These are phyloP conservation scores for Calonectris borealis DNA, from an alignment of 2,113 vertebrate species.

Conservation along the genomic window DNA sequence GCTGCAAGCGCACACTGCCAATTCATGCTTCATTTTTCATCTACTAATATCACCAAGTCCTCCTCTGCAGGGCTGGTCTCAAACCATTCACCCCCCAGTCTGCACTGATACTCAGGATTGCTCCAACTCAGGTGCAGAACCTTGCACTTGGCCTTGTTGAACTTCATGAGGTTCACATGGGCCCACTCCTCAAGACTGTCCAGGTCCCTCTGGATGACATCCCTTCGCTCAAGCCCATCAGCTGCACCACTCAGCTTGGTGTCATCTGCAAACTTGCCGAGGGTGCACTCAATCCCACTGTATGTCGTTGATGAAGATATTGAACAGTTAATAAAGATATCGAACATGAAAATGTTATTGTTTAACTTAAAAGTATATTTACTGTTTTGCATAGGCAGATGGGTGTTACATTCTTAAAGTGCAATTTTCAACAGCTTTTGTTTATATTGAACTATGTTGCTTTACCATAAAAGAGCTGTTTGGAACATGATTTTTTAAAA, in stretches of 20 bases:
- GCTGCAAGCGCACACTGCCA: neutral
- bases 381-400: neutral
- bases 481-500: rapidly evolving
- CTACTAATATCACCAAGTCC: neutral
- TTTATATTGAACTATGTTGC: neutral
- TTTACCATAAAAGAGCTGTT: neutral
- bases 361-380: neutral
- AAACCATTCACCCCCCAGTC: neutral
- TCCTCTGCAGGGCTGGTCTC: neutral
- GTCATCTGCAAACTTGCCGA: neutral
- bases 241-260: neutral
- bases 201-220: neutral
- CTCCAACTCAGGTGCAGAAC: neutral
- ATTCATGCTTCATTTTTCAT: neutral
- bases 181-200: neutral
- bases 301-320: neutral
- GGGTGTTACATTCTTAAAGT: neutral
- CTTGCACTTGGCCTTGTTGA: neutral
- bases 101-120: neutral
- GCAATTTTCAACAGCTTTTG: neutral
- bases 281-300: neutral
- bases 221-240: neutral
- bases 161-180: neutral
- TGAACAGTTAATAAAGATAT: neutral
- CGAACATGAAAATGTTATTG: neutral